phyloP scores from a whole-genome alignment of 2,888 invertebrate genomes.

The Diloba caeruleocephala region DNA sequence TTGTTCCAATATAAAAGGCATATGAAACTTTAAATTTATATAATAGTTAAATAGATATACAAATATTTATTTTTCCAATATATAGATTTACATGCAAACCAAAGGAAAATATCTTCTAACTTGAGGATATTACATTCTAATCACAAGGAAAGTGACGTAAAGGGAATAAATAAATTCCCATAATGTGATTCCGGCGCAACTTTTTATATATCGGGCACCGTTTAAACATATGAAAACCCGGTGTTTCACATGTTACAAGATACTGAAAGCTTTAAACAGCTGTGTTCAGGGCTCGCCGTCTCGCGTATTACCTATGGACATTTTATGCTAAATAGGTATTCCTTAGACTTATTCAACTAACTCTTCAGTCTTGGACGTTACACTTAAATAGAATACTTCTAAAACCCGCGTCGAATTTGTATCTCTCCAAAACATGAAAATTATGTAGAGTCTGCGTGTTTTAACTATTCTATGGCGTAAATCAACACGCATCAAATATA shows the following conservation, averaged over 20 bases:
- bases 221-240: conserved; percentile 27
- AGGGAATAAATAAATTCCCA: conserved; percentile 4
- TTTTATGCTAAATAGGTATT: conserved; percentile 87
- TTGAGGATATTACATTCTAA: conserved; percentile 12
- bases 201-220: conserved; percentile 21
- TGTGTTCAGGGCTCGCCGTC: conserved; percentile 65
- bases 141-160: conserved; percentile 5
- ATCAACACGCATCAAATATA: conserved; percentile 60
- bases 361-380: conserved; percentile 89
- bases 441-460: conserved; percentile 64
- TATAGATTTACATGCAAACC: conserved; percentile 15
- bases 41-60: conserved; percentile 26
- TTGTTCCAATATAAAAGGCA: conserved; percentile 26
- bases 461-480: conserved; percentile 59
- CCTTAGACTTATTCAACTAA: conserved; percentile 87
- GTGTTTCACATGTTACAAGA: conserved; percentile 56
- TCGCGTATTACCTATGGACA: conserved; percentile 85
- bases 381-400: conserved; percentile 88
- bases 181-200: conserved; percentile 16
- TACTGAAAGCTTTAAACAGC: conserved; percentile 55
- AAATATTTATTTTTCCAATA: conserved; percentile 15
- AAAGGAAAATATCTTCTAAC: conserved; percentile 17
- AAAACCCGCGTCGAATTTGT: conserved; percentile 86
- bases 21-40: conserved; percentile 27
- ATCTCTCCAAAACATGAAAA: conserved; percentile 69